phyloP scores from a whole-genome alignment of 2,888 invertebrate species.

The Chrysopilus asiliformis region DNA sequence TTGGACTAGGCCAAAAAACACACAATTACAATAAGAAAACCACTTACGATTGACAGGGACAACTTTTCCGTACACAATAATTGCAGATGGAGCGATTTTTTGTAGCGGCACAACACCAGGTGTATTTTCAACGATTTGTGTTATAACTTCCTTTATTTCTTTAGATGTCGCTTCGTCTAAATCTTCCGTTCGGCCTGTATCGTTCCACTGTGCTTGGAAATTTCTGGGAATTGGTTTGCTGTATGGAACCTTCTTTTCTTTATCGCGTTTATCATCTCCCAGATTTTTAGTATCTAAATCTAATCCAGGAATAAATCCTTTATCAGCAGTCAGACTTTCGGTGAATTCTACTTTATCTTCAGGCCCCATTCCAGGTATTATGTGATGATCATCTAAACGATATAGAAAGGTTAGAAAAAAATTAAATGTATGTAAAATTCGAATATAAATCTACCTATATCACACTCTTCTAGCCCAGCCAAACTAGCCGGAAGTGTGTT shows the following conservation, averaged over 20 bases:
- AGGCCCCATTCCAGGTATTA: conserved; percentile 96
- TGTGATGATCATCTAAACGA: conserved; percentile 68
- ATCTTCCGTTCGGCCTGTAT: conserved; percentile 48
- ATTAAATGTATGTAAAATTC: neutral
- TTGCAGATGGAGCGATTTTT: conserved; percentile 64
- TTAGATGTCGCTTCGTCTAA: conserved; percentile 36
- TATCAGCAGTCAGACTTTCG: conserved; percentile 45
- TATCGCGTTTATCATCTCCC: conserved; percentile 56
- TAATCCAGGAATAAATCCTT: conserved; percentile 64
- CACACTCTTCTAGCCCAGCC: conserved; percentile 55
- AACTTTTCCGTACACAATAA: conserved; percentile 71
- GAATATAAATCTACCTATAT: conserved; percentile 40
- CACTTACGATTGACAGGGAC: conserved; percentile 57
- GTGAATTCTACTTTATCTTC: conserved; percentile 80
- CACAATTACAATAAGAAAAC: neutral
- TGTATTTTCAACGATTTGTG: conserved; percentile 57
- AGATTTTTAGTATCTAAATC: conserved; percentile 58
- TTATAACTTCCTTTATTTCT: conserved; percentile 50
- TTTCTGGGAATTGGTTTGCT: conserved; percentile 92
- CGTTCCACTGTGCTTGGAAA: conserved; percentile 96
- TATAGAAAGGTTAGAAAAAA: too few relatives aligned
- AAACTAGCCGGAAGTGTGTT: conserved; percentile 79
- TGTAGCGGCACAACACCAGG: conserved; percentile 66
- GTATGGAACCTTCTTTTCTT: conserved; percentile 77
- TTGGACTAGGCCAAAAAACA: neutral